phyloP scores from a whole-genome alignment of 2,113 vertebrate genomes.

The Hyla sarda region DNA sequence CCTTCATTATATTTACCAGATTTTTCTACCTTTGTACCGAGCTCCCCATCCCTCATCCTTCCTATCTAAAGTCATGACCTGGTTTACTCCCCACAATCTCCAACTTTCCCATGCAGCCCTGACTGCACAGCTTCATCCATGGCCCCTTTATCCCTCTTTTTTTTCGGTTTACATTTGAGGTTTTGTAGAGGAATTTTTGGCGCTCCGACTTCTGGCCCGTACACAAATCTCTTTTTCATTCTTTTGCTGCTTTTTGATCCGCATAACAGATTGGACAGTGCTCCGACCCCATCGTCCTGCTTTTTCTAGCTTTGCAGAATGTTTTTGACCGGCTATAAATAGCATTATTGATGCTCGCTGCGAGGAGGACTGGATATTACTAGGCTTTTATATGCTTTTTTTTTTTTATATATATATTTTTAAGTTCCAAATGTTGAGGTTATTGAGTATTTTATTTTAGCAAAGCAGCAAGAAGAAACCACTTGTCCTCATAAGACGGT shows the following conservation, averaged over 20 bases:
- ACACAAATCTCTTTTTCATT: slow-evolving; percentile 29
- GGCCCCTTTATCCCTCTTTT: neutral
- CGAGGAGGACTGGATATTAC: neutral
- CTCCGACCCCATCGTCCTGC: neutral
- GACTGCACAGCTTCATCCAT: neutral
- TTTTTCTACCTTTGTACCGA: neutral
- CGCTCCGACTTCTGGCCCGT: neutral
- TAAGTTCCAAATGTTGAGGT: slow-evolving; percentile 29
- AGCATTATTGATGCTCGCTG: slow-evolving; percentile 16
- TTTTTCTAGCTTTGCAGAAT: slow-evolving; percentile 33
- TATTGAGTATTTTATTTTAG: slow-evolving; percentile 15
- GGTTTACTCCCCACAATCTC: neutral
- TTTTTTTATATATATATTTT: no score
- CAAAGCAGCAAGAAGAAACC: slow-evolving; percentile 12
- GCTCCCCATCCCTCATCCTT: neutral
- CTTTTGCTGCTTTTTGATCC: slow-evolving; percentile 30
- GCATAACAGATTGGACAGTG: neutral
- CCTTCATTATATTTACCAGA: neutral
- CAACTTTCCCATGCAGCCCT: neutral
- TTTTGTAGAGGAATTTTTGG: slow-evolving; percentile 40
- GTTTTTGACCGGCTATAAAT: slow-evolving; percentile 36
- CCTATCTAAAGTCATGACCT: neutral
- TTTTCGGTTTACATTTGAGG: slow-evolving; percentile 36
- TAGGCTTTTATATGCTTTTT: slow-evolving; percentile 13
- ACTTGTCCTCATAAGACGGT: slow-evolving; percentile 37